Percentiles rank a stretch among this genome's conserved stretches.
phyloP scores from a whole-genome alignment of 2,113 vertebrate species.

The Neogobius melanostomus region DNA sequence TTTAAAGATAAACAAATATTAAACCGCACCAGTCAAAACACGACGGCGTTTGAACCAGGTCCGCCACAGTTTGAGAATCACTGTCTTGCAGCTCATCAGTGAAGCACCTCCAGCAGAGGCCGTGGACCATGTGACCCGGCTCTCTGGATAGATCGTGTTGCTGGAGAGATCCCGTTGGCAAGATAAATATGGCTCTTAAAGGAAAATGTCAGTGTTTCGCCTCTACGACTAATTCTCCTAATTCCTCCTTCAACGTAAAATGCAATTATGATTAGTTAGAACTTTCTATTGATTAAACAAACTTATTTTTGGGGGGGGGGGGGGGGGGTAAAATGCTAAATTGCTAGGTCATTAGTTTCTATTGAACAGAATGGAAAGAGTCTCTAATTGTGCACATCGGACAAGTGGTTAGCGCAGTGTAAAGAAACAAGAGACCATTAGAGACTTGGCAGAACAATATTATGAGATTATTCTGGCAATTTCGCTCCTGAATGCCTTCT shows the following conservation, averaged over 20 bases:
- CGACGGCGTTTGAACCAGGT: too few species aligned
- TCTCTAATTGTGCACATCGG: conserved; percentile 4
- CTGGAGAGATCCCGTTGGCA: conserved; percentile 61
- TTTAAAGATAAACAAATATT: too few species aligned
- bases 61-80: not conserved
- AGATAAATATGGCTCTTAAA: conserved; percentile 66
- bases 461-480: conserved; percentile 12
- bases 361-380: not conserved
- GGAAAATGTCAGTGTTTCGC: conserved; percentile 43
- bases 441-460: not conserved
- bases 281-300: conserved; percentile 4
- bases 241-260: conserved; percentile 17
- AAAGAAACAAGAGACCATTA: conserved; percentile 18
- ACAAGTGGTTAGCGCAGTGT: not conserved
- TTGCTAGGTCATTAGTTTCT: not conserved
- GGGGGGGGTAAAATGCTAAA: not conserved
- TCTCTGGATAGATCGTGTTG: conserved; percentile 78
- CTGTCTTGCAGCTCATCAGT: conserved; percentile 50
- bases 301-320: not conserved
- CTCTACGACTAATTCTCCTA: conserved; percentile 24
- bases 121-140: conserved; percentile 71
- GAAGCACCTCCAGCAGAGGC: conserved; percentile 74
- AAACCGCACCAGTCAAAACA: too few species aligned
- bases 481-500: conserved; percentile 14
- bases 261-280: not conserved